Conservation (phyloP, 2,888 invertebrate species). For the Ochropacha duplaris region DNA sequence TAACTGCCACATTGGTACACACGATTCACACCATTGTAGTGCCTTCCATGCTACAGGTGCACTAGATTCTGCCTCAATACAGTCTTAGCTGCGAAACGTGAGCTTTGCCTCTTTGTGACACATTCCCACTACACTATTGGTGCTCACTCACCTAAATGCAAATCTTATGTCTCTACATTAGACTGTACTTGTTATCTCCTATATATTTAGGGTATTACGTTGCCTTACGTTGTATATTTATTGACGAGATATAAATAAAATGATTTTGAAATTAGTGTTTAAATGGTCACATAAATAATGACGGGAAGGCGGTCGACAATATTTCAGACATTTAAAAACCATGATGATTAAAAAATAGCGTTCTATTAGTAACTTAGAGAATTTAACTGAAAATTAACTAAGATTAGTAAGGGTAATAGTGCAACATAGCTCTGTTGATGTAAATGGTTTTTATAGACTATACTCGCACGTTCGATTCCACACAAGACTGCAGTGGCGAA, state of each 20-base stretch:
- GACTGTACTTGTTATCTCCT: slow-evolving; percentile 22
- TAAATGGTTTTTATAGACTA: background rate
- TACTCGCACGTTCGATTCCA: background rate
- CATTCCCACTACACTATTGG: background rate
- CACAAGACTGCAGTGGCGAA: background rate
- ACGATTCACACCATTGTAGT: slow-evolving; percentile 20
- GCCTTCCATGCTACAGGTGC: slow-evolving; percentile 31
- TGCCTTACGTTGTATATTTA: slow-evolving; percentile 44
- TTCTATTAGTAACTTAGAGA: no score
- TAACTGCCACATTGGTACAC: slow-evolving; percentile 35
- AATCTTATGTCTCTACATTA: slow-evolving; percentile 7
- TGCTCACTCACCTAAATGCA: background rate
- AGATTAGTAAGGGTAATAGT: no score
- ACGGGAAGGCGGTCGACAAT: no score
- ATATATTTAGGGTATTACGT: no score
- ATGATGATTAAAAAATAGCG: no score
- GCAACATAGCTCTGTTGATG: background rate
- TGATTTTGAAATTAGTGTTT: background rate
- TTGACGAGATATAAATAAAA: slow-evolving; percentile 1
- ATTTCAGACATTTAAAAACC: no score
- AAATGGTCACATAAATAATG: background rate
- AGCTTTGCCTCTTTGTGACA: background rate
- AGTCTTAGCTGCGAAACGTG: background rate
- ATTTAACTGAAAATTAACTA: no score
- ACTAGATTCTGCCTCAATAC: slow-evolving; percentile 16